Percentiles rank a stretch among this genome's conserved stretches.
Conservation (phyloP, 2,888 invertebrate species). For the Lasioglossum zephyrum region DNA sequence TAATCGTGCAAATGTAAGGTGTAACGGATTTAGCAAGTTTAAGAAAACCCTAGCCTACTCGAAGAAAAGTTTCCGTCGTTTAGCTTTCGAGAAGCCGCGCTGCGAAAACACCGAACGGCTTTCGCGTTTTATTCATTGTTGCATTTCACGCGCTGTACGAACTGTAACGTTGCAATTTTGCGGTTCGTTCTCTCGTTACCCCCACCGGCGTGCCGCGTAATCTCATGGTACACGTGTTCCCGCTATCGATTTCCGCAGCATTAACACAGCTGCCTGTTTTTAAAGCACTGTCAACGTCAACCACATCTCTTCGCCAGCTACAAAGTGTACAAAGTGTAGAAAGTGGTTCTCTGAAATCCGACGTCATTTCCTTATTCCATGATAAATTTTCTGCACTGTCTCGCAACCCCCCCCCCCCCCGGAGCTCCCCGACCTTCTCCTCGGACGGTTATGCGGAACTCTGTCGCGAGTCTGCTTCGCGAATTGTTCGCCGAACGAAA, state of each 20-base stretch:
- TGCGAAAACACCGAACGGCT: neutral
- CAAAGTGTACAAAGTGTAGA: neutral
- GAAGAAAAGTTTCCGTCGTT: neutral
- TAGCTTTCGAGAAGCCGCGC: neutral
- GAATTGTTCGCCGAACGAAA: neutral
- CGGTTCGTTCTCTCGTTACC: conserved; percentile 16
- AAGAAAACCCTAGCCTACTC: neutral
- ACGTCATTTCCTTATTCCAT: conserved; percentile 14
- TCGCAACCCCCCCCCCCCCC: neutral
- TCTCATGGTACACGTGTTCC: conserved; percentile 49
- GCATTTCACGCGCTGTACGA: neutral
- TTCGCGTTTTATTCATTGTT: neutral
- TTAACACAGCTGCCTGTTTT: conserved; percentile 60
- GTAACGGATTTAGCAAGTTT: neutral
- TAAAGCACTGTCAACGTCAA: conserved; percentile 58
- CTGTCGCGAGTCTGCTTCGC: neutral
- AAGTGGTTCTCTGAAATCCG: neutral
- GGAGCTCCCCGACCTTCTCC: neutral
- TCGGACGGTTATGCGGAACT: neutral
- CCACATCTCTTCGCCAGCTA: conserved; percentile 44
- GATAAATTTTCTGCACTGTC: neutral
- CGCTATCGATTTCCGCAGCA: conserved; percentile 60
- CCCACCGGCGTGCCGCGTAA: conserved; percentile 18
- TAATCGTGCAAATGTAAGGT: neutral
- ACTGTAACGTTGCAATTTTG: conserved; percentile 33